Evolutionary conservation across 2,797 vertebrate species (phyloP).

Genomic region (Amniataba percoides): DNA sequence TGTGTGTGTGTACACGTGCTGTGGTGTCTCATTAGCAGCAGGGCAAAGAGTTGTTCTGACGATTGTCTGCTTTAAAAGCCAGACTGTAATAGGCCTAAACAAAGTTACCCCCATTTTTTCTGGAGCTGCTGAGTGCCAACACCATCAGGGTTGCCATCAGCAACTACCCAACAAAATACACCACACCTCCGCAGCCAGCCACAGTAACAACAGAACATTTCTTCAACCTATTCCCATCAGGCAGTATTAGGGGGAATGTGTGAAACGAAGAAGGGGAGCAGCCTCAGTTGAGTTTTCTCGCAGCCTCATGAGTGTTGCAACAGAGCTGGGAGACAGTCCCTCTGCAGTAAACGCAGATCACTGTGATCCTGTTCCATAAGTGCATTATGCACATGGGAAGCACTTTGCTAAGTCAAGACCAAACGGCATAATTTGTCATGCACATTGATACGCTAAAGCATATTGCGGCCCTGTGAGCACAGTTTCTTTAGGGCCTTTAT

Average conservation of each 20-base stretch:
- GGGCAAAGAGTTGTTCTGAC: constrained; percentile 33
- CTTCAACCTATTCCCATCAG: constrained; percentile 14
- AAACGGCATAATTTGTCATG: constrained; percentile 52
- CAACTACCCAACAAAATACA: constrained; percentile 38
- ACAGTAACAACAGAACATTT: constrained; percentile 37
- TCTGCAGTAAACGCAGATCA: constrained; percentile 36
- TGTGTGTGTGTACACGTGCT: not conserved
- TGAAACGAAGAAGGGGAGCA: constrained; percentile 12
- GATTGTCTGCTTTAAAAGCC: constrained; percentile 25
- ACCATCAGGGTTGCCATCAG: constrained; percentile 46
- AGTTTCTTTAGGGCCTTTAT: constrained; percentile 48
- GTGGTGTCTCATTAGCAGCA: constrained; percentile 54
- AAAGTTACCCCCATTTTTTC: constrained; percentile 41
- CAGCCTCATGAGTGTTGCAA: not conserved
- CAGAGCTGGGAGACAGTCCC: constrained; percentile 9
- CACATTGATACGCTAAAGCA: constrained; percentile 61
- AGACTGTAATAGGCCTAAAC: constrained; percentile 46
- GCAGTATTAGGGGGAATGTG: constrained; percentile 25
- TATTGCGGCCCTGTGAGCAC: constrained; percentile 22
- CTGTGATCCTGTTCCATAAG: constrained; percentile 18
- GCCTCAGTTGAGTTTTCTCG: constrained; percentile 1
- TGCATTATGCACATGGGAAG: constrained; percentile 46
- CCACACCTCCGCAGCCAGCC: constrained; percentile 23
- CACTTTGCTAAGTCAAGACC: constrained; percentile 56
- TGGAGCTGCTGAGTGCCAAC: constrained; percentile 32